Conservation (phyloP, 2,888 invertebrate species). For the Macrophya alboannulata region DNA sequence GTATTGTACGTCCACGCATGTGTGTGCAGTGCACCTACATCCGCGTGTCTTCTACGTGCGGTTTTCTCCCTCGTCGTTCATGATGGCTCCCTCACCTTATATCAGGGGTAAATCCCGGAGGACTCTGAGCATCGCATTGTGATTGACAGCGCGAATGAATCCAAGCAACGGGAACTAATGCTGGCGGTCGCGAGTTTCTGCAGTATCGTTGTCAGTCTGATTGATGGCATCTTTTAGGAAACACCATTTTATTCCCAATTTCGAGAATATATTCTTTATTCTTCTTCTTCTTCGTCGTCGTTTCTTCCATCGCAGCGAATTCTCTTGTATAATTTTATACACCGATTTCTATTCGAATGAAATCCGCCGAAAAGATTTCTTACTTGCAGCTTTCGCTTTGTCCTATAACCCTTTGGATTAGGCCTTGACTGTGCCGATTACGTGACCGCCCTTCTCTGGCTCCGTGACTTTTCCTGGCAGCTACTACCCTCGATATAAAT, state of each 20-base stretch:
- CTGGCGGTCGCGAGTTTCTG: constrained; percentile 63
- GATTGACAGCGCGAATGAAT: constrained; percentile 73
- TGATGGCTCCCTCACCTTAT: constrained; percentile 10
- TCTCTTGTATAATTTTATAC: neutral
- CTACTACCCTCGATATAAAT: constrained; percentile 35
- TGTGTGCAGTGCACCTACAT: neutral
- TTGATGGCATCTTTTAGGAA: constrained; percentile 65
- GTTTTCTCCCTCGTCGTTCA: constrained; percentile 15
- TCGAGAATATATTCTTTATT: constrained; percentile 48
- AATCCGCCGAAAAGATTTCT: neutral
- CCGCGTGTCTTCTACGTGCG: neutral
- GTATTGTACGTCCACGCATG: neutral
- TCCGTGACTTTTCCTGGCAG: constrained; percentile 29
- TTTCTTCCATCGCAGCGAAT: neutral
- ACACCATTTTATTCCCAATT: constrained; percentile 53
- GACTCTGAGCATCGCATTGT: constrained; percentile 64
- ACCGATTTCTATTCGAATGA: neutral
- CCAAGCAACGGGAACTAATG: constrained; percentile 71
- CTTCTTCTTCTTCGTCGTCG: constrained; percentile 51
- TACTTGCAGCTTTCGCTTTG: neutral
- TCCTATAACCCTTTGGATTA: constrained; percentile 24
- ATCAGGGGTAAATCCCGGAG: constrained; percentile 52
- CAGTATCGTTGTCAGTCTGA: constrained; percentile 70
- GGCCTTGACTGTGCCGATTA: neutral
- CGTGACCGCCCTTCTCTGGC: neutral